phyloP scores from a whole-genome alignment of 2,113 vertebrate genomes.

The Elaphurus davidianus region DNA sequence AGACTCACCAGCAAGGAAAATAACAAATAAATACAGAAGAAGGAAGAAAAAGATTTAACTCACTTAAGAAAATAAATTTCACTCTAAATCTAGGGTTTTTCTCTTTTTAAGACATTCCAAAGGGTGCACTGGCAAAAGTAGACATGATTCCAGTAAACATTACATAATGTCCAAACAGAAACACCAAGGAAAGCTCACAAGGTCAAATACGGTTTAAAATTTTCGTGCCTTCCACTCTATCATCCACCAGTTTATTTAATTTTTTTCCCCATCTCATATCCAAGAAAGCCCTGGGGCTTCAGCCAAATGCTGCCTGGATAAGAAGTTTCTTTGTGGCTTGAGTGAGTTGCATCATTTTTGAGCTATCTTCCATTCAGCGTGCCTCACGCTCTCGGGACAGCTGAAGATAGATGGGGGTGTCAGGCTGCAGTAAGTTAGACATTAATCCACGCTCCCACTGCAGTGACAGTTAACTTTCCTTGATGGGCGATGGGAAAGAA shows the following conservation, averaged over 20 bases:
- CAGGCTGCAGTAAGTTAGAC: neutral
- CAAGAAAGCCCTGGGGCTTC: neutral
- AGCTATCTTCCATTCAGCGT: neutral
- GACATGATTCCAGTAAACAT: neutral
- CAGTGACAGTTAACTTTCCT: neutral
- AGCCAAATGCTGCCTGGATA: neutral
- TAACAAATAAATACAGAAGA: neutral
- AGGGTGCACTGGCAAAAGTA: neutral
- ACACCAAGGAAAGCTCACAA: neutral
- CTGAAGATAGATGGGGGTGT: slow-evolving; percentile 51
- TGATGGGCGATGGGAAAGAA: neutral
- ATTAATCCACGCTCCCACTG: slow-evolving; percentile 40
- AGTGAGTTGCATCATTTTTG: neutral
- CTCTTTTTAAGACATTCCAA: neutral
- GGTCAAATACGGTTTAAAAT: neutral
- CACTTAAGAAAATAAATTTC: neutral
- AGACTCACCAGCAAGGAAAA: neutral
- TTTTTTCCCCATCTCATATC: neutral
- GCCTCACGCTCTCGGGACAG: neutral
- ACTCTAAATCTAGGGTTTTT: neutral
- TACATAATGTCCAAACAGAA: neutral
- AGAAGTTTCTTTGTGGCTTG: neutral
- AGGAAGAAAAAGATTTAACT: neutral
- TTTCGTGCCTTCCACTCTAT: neutral
- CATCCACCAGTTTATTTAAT: neutral